These are phyloP conservation scores for Polyploca ridens DNA, from an alignment of 2,888 invertebrate genomes.

Conservation along the genomic window DNA sequence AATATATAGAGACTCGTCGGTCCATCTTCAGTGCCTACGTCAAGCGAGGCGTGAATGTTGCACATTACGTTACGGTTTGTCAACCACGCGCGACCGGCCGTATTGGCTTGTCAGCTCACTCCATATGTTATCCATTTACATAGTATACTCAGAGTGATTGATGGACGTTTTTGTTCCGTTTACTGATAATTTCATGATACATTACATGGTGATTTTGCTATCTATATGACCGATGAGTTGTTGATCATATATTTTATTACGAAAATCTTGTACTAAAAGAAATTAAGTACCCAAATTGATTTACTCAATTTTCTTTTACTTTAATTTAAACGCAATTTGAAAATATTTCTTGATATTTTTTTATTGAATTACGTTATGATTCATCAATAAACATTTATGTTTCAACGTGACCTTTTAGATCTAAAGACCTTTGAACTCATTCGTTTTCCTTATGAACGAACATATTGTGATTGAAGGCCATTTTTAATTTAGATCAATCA, in stretches of 20 bases:
- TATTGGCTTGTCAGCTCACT: constrained; percentile 2
- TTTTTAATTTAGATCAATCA: background rate
- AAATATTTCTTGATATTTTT: background rate
- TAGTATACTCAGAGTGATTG: constrained; percentile 8
- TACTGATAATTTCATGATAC: background rate
- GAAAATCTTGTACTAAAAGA: too few species aligned
- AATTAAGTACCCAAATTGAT: too few species aligned
- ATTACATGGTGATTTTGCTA: background rate
- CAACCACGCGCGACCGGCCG: constrained; percentile 6
- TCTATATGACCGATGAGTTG: too few species aligned
- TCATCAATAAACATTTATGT: background rate
- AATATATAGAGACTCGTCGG: background rate
- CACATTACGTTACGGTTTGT: constrained; percentile 8
- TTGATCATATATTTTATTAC: too few species aligned
- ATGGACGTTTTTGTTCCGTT: constrained; percentile 10
- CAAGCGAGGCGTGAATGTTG: background rate
- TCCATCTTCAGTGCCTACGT: background rate
- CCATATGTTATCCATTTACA: constrained; percentile 11
- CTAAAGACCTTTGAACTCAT: background rate
- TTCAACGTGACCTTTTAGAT: background rate
- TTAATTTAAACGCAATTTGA: too few species aligned
- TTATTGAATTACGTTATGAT: background rate
- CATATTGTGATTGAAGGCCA: background rate
- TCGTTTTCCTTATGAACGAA: background rate
- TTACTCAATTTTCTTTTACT: too few species aligned